phyloP scores from a whole-genome alignment of 2,113 vertebrate species.

The Perca fluviatilis region DNA sequence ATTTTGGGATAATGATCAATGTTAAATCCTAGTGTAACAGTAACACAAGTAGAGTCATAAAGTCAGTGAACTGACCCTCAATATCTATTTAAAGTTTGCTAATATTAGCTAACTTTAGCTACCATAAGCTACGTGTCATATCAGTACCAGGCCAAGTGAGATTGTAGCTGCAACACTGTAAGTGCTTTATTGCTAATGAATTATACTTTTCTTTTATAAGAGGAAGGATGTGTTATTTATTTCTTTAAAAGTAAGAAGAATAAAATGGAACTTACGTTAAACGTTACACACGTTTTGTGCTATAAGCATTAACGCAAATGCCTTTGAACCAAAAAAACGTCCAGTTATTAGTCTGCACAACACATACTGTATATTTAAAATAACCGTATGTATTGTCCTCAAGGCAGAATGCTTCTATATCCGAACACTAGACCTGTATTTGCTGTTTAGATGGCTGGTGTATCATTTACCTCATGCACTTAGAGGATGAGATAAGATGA shows the following conservation, averaged over 20 bases:
- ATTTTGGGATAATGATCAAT: neutral
- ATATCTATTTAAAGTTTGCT: neutral
- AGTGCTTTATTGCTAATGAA: neutral
- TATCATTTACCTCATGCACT: constrained; percentile 83
- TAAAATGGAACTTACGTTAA: no score
- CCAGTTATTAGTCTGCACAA: constrained; percentile 14
- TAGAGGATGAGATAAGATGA: constrained; percentile 82
- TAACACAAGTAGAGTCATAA: neutral
- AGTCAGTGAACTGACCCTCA: neutral
- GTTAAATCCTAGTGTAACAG: neutral
- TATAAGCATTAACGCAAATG: neutral
- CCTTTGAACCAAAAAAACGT: constrained; percentile 10
- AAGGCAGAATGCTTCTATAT: constrained; percentile 35
- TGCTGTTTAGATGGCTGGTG: constrained; percentile 65
- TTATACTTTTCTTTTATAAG: neutral
- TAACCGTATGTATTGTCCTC: constrained; percentile 4
- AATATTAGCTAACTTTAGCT: neutral
- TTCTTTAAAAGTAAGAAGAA: neutral
- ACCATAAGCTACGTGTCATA: neutral
- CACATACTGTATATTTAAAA: constrained; percentile 6
- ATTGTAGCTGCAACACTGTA: neutral
- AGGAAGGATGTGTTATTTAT: neutral
- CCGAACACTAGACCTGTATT: constrained; percentile 35
- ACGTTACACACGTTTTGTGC: neutral
- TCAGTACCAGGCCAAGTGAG: no score